Conservation (phyloP, 2,888 invertebrate species). For the Temnothorax rugatulus region DNA sequence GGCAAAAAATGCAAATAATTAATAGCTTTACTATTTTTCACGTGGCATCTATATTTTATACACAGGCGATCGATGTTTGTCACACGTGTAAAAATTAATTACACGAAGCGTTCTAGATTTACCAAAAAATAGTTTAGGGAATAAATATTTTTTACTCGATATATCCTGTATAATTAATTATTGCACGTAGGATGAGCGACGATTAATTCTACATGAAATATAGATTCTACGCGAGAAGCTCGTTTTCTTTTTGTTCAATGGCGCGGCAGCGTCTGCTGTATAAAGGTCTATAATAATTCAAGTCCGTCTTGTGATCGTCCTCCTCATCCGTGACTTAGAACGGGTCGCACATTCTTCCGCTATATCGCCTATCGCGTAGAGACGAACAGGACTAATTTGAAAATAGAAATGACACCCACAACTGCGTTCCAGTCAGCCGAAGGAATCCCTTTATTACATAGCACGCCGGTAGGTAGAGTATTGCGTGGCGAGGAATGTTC, state of each 20-base stretch:
- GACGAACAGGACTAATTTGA: conserved; percentile 62
- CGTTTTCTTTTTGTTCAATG: not conserved
- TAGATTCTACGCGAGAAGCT: conserved; percentile 23
- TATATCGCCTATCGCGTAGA: conserved; percentile 13
- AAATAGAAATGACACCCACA: conserved; percentile 69
- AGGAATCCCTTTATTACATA: conserved; percentile 83
- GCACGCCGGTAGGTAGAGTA: conserved; percentile 62
- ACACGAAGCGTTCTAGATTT: conserved; percentile 23
- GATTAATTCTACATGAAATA: conserved; percentile 55
- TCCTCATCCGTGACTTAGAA: conserved; percentile 23
- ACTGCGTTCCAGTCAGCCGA: conserved; percentile 75
- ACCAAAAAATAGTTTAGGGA: conserved; percentile 32
- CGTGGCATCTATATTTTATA: conserved; percentile 10
- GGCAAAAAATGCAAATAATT: conserved; percentile 16
- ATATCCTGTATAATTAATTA: conserved; percentile 44
- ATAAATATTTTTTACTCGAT: conserved; percentile 11
- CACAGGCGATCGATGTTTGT: conserved; percentile 20
- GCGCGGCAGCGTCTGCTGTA: not conserved
- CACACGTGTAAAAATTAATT: conserved; percentile 41
- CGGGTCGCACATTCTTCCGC: conserved; percentile 39
- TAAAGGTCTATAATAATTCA: conserved; percentile 45
- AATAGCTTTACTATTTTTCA: conserved; percentile 13
- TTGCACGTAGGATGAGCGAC: not conserved
- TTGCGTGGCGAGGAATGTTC: conserved; percentile 70
- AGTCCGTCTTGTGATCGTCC: conserved; percentile 1